phyloP scores from a whole-genome alignment of 2,797 vertebrate genomes.

The Aeoliscus strigatus region DNA sequence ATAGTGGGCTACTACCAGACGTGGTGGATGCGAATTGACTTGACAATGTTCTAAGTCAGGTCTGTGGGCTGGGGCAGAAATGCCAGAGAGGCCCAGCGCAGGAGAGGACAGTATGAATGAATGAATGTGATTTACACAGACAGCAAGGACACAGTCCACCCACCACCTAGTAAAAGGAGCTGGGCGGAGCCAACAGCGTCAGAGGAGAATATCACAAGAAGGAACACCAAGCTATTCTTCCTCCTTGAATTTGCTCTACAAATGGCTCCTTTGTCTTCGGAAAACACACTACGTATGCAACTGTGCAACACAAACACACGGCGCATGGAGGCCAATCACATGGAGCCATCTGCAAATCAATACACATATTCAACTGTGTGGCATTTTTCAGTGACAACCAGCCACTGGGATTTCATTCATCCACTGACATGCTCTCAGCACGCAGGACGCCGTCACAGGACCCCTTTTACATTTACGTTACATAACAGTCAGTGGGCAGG shows the following conservation, averaged over 20 bases:
- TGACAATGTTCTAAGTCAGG: constrained; percentile 51
- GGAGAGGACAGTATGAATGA: constrained; percentile 59
- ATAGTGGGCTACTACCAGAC: constrained; percentile 38
- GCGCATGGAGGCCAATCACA: constrained; percentile 24
- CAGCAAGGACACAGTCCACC: constrained; percentile 56
- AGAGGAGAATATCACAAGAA: constrained; percentile 45
- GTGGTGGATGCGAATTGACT: constrained; percentile 35
- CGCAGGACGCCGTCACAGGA: constrained; percentile 11
- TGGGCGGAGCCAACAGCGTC: constrained; percentile 45
- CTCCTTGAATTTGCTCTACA: constrained; percentile 33
- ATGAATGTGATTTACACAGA: constrained; percentile 58
- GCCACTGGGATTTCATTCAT: constrained; percentile 17
- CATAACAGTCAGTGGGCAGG: constrained; percentile 21
- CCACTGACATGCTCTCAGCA: constrained; percentile 13
- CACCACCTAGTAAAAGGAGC: constrained; percentile 55
- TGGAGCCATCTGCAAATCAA: constrained; percentile 17
- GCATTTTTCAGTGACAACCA: constrained; percentile 21
- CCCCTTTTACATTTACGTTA: constrained; percentile 32
- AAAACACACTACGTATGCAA: constrained; percentile 30
- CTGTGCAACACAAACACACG: not conserved
- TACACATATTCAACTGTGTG: constrained; percentile 9
- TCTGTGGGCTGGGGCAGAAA: constrained; percentile 58
- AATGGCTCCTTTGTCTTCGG: constrained; percentile 53
- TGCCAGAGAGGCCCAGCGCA: constrained; percentile 52
- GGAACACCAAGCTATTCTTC: constrained; percentile 59